These are phyloP conservation scores for Meriones psammophilus DNA, from an alignment of 2,797 vertebrate species.

Conservation along the genomic window DNA sequence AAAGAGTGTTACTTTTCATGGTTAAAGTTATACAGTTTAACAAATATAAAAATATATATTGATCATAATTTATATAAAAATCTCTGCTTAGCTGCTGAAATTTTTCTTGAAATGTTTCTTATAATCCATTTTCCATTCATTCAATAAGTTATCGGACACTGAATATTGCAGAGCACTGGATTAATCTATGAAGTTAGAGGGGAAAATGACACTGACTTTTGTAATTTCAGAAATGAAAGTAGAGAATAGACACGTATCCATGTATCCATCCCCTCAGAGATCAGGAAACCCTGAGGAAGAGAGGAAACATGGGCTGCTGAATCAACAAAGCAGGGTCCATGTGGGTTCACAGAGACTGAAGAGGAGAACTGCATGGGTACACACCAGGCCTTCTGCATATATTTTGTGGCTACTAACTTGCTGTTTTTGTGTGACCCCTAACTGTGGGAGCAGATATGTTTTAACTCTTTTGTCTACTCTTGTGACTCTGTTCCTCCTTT, in stretches of 20 bases:
- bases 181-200: not conserved
- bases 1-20: not conserved
- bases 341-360: not conserved
- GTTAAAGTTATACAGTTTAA: not conserved
- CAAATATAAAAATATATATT: not conserved
- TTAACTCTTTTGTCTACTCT: not conserved
- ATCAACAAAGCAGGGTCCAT: not conserved
- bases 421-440: too few species aligned
- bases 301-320: not conserved
- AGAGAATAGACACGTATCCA: not conserved
- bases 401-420: not conserved
- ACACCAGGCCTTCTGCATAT: not conserved
- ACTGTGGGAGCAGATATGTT: not conserved
- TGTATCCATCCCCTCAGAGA: not conserved
- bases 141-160: constrained; percentile 19
- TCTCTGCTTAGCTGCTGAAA: not conserved
- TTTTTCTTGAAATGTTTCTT: not conserved
- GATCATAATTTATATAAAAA: not conserved
- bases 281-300: not conserved
- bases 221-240: not conserved
- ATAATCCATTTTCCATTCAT: not conserved
- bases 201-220: not conserved
- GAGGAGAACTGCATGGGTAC: not conserved
- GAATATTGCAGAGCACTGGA: not conserved
- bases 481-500: not conserved